Percentiles rank a stretch among this genome's conserved stretches.
phyloP scores from a whole-genome alignment of 2,888 invertebrate genomes.

The Vesta saturnalis region DNA sequence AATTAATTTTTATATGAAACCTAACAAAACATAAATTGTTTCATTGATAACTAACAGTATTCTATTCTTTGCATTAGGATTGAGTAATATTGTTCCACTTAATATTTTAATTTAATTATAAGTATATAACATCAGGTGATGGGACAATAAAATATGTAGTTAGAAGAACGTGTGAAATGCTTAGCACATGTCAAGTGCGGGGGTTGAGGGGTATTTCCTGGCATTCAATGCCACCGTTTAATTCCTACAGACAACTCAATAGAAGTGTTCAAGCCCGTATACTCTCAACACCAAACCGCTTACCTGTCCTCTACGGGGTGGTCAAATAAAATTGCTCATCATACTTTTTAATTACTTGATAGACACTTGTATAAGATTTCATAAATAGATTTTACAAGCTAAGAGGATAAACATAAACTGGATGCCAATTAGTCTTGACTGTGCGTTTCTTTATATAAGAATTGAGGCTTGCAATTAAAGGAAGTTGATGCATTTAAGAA shows the following conservation, averaged over 20 bases:
- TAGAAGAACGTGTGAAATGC: constrained; percentile 56
- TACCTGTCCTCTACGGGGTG: constrained; percentile 49
- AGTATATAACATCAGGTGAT: constrained; percentile 40
- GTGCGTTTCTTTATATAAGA: constrained; percentile 25
- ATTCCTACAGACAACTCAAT: constrained; percentile 58
- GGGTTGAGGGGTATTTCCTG: constrained; percentile 54
- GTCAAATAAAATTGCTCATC: constrained; percentile 46
- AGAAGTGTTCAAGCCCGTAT: constrained; percentile 51
- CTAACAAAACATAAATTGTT: not conserved
- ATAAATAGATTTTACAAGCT: constrained; percentile 24
- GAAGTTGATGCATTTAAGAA: constrained; percentile 12
- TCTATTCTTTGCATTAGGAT: constrained; percentile 14
- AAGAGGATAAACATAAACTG: constrained; percentile 34
- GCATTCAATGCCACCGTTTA: constrained; percentile 54
- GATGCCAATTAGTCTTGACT: constrained; percentile 33
- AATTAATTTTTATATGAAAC: too few species aligned
- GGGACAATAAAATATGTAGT: constrained; percentile 41
- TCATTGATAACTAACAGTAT: constrained; percentile 14
- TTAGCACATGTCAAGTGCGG: constrained; percentile 57
- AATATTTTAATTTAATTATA: constrained; percentile 24
- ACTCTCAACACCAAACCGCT: constrained; percentile 43
- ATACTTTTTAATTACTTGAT: constrained; percentile 40
- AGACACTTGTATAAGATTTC: constrained; percentile 26
- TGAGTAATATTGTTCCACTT: constrained; percentile 25
- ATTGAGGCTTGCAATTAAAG: constrained; percentile 23